A percentile compares a stretch with the other conserved stretches of the same genome.
Evolutionary conservation across 2,888 invertebrate species (phyloP).

Genomic region (Phyllotreta striolata): DNA sequence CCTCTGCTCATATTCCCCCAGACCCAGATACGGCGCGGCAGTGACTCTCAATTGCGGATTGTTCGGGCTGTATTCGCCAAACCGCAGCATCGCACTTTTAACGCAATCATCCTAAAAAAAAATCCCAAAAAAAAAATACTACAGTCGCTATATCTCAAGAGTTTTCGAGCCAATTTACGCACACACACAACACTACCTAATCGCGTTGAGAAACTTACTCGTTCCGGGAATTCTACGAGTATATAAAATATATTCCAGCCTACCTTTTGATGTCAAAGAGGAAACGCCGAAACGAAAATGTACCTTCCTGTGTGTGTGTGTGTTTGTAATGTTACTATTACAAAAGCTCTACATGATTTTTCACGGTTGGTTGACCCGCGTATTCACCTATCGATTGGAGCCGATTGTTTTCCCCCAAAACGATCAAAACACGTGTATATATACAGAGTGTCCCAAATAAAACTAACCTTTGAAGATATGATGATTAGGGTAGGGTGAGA

Average conservation of each 20-base stretch:
- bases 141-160: too few species aligned
- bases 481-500: too few species aligned
- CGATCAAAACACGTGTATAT: conserved; percentile 10
- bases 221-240: too few species aligned
- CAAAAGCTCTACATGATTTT: conserved; percentile 8
- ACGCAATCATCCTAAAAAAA: conserved; percentile 53
- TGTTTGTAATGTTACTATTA: not conserved
- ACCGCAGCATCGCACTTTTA: conserved; percentile 64
- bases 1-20: conserved; percentile 69
- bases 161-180: too few species aligned
- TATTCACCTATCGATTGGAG: conserved; percentile 27
- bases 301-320: too few species aligned
- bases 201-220: too few species aligned
- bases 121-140: too few species aligned
- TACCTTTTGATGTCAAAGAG: too few species aligned
- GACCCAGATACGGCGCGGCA: conserved; percentile 65
- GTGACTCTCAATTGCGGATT: conserved; percentile 65
- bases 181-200: too few species aligned
- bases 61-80: conserved; percentile 70
- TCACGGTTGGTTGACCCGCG: conserved; percentile 27
- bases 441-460: not conserved
- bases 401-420: conserved; percentile 11
- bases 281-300: not conserved
- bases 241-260: too few species aligned
- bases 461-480: too few species aligned